Evolutionary conservation across 2,888 invertebrate species (phyloP).

Genomic region (Pollenia amentaria): DNA sequence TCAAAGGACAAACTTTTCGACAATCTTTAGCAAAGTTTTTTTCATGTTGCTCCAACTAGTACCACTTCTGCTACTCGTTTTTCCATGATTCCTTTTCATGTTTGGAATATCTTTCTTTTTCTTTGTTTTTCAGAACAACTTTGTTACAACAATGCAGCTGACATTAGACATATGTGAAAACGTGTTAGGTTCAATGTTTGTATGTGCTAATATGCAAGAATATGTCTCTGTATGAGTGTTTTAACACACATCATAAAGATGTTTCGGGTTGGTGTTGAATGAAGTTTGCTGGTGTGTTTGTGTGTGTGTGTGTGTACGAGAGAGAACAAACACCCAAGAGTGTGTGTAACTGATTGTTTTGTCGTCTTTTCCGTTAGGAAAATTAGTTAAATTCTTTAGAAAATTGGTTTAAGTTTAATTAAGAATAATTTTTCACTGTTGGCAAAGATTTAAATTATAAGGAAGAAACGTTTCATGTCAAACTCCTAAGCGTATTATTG

Average conservation of each 20-base stretch:
- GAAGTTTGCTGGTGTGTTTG: background rate
- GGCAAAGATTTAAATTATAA: slow-evolving; percentile 42
- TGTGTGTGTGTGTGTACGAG: background rate
- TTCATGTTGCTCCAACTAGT: slow-evolving; percentile 9
- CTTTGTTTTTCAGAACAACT: slow-evolving; percentile 48
- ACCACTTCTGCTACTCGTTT: slow-evolving; percentile 15
- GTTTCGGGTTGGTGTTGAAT: background rate
- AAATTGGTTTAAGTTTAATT: slow-evolving; percentile 70
- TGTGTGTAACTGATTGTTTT: background rate
- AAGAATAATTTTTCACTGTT: slow-evolving; percentile 54
- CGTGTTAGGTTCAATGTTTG: slow-evolving; percentile 67
- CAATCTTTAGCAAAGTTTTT: slow-evolving; percentile 66
- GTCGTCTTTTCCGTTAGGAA: background rate
- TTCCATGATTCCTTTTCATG: slow-evolving; percentile 27
- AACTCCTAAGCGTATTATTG: background rate
- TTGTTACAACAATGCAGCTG: slow-evolving; percentile 71
- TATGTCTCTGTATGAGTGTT: slow-evolving; percentile 15
- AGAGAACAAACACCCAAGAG: background rate
- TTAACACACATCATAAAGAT: slow-evolving; percentile 18
- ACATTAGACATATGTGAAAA: slow-evolving; percentile 72
- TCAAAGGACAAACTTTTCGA: slow-evolving; percentile 71
- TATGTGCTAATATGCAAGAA: slow-evolving; percentile 67
- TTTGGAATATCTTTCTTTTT: slow-evolving; percentile 20
- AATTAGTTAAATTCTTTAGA: slow-evolving; percentile 67
- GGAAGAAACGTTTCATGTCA: background rate